These are phyloP conservation scores for Girardinus metallicus DNA, from an alignment of 2,797 vertebrate species.

Conservation along the genomic window DNA sequence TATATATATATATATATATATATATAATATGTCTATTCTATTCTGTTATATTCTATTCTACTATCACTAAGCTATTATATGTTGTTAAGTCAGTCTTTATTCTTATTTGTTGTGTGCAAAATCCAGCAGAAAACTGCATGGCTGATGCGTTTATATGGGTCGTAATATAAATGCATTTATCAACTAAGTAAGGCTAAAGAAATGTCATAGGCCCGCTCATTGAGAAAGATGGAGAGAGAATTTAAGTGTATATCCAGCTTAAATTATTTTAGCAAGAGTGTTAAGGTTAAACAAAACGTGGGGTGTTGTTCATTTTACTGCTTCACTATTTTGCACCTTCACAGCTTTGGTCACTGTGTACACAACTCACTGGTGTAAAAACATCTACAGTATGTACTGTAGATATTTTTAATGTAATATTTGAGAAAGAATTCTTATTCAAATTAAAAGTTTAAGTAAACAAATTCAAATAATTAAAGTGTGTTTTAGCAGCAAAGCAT, in stretches of 20 bases:
- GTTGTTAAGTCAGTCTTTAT: background rate
- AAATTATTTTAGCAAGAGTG: background rate
- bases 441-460: background rate
- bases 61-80: background rate
- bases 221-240: background rate
- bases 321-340: background rate
- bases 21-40: too few species aligned
- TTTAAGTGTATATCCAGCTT: background rate
- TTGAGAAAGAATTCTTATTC: background rate
- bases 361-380: background rate
- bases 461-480: background rate
- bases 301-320: background rate
- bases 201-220: background rate
- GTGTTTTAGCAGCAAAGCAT: background rate
- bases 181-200: background rate
- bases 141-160: background rate
- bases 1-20: too few species aligned
- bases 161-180: background rate
- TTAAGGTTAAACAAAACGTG: background rate
- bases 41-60: too few species aligned
- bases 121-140: background rate
- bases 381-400: background rate
- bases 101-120: background rate
- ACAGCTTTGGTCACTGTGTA: background rate
- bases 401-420: background rate